A percentile compares a stretch with the other conserved stretches of the same genome.
Evolutionary conservation across 2,888 invertebrate genomes (phyloP).

Genomic region (Microplitis deprimator): DNA sequence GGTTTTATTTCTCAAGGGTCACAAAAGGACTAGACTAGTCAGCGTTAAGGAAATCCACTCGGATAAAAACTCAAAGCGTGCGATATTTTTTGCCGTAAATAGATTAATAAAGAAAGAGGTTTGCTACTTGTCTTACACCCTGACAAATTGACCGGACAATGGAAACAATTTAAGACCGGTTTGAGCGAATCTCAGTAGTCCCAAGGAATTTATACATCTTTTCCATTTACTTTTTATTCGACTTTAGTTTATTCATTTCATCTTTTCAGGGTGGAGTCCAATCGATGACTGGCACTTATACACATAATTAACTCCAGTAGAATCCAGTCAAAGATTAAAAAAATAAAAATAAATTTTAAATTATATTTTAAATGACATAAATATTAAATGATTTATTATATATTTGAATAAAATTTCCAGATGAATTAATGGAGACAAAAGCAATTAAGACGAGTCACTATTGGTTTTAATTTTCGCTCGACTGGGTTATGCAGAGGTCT

Average conservation of each 20-base stretch:
- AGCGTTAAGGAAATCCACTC: neutral
- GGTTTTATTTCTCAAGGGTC: neutral
- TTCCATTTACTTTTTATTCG: slow-evolving; percentile 24
- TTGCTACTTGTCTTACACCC: slow-evolving; percentile 68
- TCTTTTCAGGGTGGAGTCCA: slow-evolving; percentile 7
- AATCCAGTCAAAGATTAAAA: slow-evolving; percentile 11
- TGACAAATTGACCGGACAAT: slow-evolving; percentile 69
- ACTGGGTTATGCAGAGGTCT: slow-evolving; percentile 27
- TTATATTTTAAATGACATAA: neutral
- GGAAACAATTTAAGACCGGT: slow-evolving; percentile 67
- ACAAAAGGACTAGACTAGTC: neutral
- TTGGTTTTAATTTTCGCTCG: slow-evolving; percentile 29
- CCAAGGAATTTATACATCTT: slow-evolving; percentile 58
- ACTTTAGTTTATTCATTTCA: slow-evolving; percentile 24
- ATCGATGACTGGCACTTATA: neutral
- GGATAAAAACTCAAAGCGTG: slow-evolving; percentile 12
- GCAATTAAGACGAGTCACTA: slow-evolving; percentile 19
- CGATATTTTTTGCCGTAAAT: neutral
- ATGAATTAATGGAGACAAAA: slow-evolving; percentile 38
- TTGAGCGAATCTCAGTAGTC: slow-evolving; percentile 56
- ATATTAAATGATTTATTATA: slow-evolving; percentile 18
- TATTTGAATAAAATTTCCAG: slow-evolving; percentile 17
- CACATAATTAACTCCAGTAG: slow-evolving; percentile 18
- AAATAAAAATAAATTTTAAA: slow-evolving; percentile 29
- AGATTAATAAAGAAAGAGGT: slow-evolving; percentile 43